A percentile compares a stretch with the other conserved stretches of the same genome.
phyloP scores from a whole-genome alignment of 2,113 vertebrate species.

The Menidia beryllina region DNA sequence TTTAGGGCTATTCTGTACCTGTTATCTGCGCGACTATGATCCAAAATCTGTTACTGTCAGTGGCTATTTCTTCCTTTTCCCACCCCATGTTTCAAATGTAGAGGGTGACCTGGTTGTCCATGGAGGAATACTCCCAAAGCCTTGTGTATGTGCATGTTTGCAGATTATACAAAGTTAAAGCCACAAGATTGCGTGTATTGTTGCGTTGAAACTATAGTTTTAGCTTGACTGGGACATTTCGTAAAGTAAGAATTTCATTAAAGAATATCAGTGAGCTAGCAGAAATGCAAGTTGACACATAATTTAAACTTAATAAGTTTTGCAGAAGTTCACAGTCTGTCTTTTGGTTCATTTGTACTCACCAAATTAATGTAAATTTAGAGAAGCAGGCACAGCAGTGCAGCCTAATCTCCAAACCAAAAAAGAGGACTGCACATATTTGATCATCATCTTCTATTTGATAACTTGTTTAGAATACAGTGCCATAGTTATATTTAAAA shows the following conservation, averaged over 20 bases:
- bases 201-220: too few relatives aligned
- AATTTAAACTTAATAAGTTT: too few relatives aligned
- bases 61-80: neutral
- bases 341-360: neutral
- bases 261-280: too few relatives aligned
- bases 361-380: neutral
- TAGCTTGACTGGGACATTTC: too few relatives aligned
- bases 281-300: too few relatives aligned
- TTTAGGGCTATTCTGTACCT: constrained; percentile 17
- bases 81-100: neutral
- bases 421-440: neutral
- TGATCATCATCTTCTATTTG: neutral
- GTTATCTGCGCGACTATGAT: constrained; percentile 12
- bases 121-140: neutral
- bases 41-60: constrained; percentile 49
- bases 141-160: neutral
- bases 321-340: neutral
- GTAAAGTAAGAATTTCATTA: too few relatives aligned
- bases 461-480: too few relatives aligned
- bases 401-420: neutral
- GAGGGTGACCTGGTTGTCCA: neutral
- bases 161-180: neutral
- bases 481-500: too few relatives aligned
- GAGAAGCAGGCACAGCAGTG: neutral
- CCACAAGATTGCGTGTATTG: too few relatives aligned